phyloP scores from a whole-genome alignment of 2,113 vertebrate genomes.

The Colinus virginianus region DNA sequence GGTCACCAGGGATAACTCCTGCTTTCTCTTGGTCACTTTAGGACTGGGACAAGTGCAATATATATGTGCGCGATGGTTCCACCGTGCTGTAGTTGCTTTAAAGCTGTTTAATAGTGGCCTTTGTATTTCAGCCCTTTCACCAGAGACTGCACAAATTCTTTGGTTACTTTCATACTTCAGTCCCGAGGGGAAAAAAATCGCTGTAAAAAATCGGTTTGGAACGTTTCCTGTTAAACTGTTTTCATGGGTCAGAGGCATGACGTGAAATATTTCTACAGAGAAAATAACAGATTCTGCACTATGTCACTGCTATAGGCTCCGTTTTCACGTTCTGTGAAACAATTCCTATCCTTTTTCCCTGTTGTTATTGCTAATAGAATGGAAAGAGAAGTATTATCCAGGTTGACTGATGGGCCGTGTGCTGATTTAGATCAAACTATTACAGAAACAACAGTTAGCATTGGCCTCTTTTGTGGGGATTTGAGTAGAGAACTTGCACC shows the following conservation, averaged over 20 bases:
- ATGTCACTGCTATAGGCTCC: conserved; percentile 4
- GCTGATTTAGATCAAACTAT: conserved; percentile 45
- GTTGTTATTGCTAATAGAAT: conserved; percentile 36
- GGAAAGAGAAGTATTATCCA: background rate
- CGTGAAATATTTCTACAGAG: conserved; percentile 44
- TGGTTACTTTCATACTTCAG: conserved; percentile 27
- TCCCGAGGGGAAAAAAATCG: background rate
- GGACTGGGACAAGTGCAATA: background rate
- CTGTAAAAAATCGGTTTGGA: conserved; percentile 51
- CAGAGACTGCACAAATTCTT: conserved; percentile 35
- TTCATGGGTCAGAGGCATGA: conserved; percentile 49
- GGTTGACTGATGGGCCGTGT: background rate
- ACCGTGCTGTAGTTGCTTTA: background rate
- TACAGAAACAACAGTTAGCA: background rate
- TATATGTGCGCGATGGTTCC: background rate
- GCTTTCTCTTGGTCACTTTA: background rate
- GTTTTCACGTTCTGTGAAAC: conserved; percentile 37
- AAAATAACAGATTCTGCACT: conserved; percentile 32
- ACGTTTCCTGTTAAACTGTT: conserved; percentile 47
- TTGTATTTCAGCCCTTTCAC: conserved; percentile 36
- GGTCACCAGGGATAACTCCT: background rate
- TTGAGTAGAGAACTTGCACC: background rate
- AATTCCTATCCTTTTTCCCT: background rate
- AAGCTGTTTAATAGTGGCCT: conserved; percentile 9
- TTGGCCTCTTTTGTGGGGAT: background rate